Percentiles rank a stretch among this genome's conserved stretches.
phyloP scores from a whole-genome alignment of 1,140 invertebrate genomes.

The Penaeus vannamei region DNA sequence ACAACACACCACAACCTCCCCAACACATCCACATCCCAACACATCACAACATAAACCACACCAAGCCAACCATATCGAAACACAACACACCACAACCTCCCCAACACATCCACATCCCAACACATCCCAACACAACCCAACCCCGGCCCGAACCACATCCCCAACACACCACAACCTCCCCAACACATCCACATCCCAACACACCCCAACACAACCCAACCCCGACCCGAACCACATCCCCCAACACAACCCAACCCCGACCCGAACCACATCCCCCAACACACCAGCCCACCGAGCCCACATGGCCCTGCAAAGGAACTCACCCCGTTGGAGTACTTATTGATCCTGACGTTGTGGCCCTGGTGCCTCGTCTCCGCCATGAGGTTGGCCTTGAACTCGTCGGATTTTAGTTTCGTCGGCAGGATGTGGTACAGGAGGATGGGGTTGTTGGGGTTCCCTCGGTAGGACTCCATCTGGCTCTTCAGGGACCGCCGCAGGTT shows the following conservation, averaged over 20 bases:
- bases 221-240: not conserved
- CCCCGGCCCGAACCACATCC: too few relatives aligned
- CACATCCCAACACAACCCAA: too few relatives aligned
- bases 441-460: slow-evolving; percentile 70
- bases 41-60: too few relatives aligned
- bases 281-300: not conserved
- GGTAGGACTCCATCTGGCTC: slow-evolving; percentile 69
- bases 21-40: too few relatives aligned
- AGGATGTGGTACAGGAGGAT: slow-evolving; percentile 73
- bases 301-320: slow-evolving; percentile 9
- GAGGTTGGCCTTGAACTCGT: slow-evolving; percentile 72
- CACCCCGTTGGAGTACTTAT: slow-evolving; percentile 74
- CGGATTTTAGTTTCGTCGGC: slow-evolving; percentile 71
- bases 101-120: not conserved
- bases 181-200: too few relatives aligned
- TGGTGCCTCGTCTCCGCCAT: slow-evolving; percentile 70
- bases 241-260: too few relatives aligned
- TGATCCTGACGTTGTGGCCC: slow-evolving; percentile 71
- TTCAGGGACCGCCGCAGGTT: slow-evolving; percentile 67
- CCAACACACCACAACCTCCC: too few relatives aligned
- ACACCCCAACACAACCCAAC: too few relatives aligned
- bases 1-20: too few relatives aligned
- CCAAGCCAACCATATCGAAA: too few relatives aligned
- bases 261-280: too few relatives aligned
- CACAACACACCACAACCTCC: too few relatives aligned